These are phyloP conservation scores for Andrena bucephala DNA, from an alignment of 2,888 invertebrate species.

Conservation along the genomic window DNA sequence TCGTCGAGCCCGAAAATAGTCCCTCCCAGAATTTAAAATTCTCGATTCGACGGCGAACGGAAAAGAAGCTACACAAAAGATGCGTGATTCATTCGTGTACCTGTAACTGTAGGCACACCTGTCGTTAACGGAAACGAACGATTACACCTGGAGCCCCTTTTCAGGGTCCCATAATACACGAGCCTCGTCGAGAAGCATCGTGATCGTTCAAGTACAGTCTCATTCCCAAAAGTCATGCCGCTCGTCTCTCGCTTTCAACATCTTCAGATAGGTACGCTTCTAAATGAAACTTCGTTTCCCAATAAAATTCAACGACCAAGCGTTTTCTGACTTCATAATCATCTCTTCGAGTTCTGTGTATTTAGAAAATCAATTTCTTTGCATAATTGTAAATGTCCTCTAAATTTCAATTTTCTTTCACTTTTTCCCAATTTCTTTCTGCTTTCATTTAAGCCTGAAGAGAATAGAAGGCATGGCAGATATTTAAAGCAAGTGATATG, in stretches of 20 bases:
- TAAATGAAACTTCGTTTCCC: constrained; percentile 1
- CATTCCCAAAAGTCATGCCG: constrained; percentile 10
- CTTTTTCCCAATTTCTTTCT: no score
- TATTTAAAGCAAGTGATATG: no score
- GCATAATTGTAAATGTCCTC: no score
- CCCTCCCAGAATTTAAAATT: constrained; percentile 9
- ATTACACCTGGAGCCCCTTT: constrained; percentile 71
- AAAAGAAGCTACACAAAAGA: constrained; percentile 41
- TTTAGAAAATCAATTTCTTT: no score
- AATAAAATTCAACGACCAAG: background rate
- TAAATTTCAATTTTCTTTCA: no score
- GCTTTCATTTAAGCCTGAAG: no score
- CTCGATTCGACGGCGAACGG: constrained; percentile 13
- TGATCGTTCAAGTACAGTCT: constrained; percentile 10
- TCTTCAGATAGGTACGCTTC: background rate
- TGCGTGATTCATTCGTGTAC: constrained; percentile 37
- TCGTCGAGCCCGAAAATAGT: constrained; percentile 1
- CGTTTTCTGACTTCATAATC: no score
- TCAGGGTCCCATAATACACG: constrained; percentile 59
- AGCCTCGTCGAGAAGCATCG: constrained; percentile 2
- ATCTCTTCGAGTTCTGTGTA: no score
- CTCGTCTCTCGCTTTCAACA: background rate
- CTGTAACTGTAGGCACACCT: constrained; percentile 72
- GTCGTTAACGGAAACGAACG: constrained; percentile 76
- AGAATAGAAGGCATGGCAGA: no score